Base-by-base conservation (phyloP, 2,113 vertebrate genomes). In the Phylloscopus trochilus region DNA sequence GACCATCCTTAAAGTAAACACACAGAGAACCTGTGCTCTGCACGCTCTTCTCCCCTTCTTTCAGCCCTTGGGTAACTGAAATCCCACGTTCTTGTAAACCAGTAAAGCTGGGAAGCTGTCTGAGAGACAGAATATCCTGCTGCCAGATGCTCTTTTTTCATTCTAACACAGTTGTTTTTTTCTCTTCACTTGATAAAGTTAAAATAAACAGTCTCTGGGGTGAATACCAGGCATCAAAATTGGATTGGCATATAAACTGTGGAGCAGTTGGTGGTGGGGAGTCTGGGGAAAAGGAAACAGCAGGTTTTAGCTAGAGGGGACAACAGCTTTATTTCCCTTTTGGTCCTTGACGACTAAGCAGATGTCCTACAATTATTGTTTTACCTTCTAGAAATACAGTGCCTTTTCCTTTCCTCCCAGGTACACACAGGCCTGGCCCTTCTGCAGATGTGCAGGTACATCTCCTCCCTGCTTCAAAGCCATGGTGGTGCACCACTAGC, bases 271-370 rank as follows among this genome's bases (percentile, higher is more conserved):
- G 97, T 97, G 97, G 96, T 83, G 90, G 91, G 47, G 97, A 96
- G 98, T 90, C 97, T 93, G 89, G 98, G 98, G 98, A 98, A 85
- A 96, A 95, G 30, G 43, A 92, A 97, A 97, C 96, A 97, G 97
- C 98, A 98, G 97, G 97, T 98, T 98, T 97, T 98, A 96, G 98
- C 98, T 98, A 96, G 98, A 98, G 98, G 98, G 98, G 98, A 98
- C 97, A 88, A 97, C 97, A 95, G 97, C 97, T 98, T 98, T 98
- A 98, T 98, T 98, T 98, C 98, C 98, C 98, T 98, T 97, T 98
- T 97, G 98, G 98, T 97, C 92, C 96, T 86, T 97, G 97, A 97
- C 97, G 97, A 96, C 97, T 78, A 97, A 98, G 97, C 98, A 98
- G 98, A 98, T 98, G 98, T 98, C 97, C 97, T 97, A 93, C 93